Evolutionary conservation across 2,797 vertebrate genomes (phyloP).

Genomic region (Bryconaethiops microstoma): DNA sequence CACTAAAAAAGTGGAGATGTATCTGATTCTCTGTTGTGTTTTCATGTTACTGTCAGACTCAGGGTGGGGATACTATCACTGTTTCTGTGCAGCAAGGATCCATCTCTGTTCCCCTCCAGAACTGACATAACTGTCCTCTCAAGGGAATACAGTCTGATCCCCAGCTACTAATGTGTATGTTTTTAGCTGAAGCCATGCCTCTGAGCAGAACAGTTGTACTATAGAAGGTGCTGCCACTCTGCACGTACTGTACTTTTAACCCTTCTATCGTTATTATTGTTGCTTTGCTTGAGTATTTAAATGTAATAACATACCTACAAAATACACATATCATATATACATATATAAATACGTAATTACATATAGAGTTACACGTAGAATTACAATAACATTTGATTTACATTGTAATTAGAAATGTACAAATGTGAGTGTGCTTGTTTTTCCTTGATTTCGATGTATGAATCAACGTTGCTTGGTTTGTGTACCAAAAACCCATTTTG

Average conservation of each 20-base stretch:
- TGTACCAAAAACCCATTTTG: too few relatives aligned
- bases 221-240: not conserved
- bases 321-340: too few relatives aligned
- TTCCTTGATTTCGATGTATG: too few relatives aligned
- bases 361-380: too few relatives aligned
- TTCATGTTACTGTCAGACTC: constrained; percentile 14
- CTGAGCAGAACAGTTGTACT: not conserved
- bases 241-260: not conserved
- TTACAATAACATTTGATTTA: too few relatives aligned
- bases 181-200: not conserved
- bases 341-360: too few relatives aligned
- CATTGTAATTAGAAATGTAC: too few relatives aligned
- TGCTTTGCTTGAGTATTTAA: not conserved
- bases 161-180: not conserved
- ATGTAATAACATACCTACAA: not conserved
- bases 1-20: not conserved
- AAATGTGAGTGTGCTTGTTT: too few relatives aligned
- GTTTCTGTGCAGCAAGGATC: not conserved
- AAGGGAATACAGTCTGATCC: not conserved
- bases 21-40: not conserved
- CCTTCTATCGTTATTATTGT: not conserved
- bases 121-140: not conserved
- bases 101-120: constrained; percentile 1
- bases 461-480: too few relatives aligned
- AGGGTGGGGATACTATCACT: not conserved